Evolutionary conservation across 2,888 invertebrate species (phyloP).

Genomic region (Mesorhabditis sp.): DNA sequence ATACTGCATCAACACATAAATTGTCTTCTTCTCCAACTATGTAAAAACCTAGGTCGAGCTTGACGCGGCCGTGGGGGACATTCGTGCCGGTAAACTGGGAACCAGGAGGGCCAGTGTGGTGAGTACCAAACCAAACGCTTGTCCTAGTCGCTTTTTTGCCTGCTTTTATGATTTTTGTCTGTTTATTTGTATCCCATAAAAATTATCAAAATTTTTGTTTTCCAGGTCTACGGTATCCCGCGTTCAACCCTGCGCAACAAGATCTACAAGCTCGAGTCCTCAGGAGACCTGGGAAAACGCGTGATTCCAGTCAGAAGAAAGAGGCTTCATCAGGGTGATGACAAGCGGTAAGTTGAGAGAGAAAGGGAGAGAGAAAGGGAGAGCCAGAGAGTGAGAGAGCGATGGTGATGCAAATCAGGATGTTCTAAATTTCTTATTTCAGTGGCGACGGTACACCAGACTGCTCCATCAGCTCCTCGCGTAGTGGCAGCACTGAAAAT

Average conservation of each 20-base stretch:
- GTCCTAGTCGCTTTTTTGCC: neutral
- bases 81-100: constrained; percentile 36
- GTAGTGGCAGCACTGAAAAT: too few relatives aligned
- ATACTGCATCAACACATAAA: too few relatives aligned
- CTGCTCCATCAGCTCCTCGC: too few relatives aligned
- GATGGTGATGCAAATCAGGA: too few relatives aligned
- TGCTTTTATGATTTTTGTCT: neutral
- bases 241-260: constrained; percentile 93
- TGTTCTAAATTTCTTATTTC: too few relatives aligned
- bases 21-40: too few relatives aligned
- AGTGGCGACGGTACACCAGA: too few relatives aligned
- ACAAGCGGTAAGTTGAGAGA: neutral
- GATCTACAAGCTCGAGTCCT: constrained; percentile 64
- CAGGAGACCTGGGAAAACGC: constrained; percentile 18
- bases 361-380: constrained; percentile 5
- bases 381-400: too few relatives aligned
- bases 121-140: neutral
- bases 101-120: constrained; percentile 24
- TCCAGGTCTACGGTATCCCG: constrained; percentile 91
- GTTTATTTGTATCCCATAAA: constrained; percentile 71
- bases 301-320: too few relatives aligned
- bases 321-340: neutral
- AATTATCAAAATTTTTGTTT: constrained; percentile 66
- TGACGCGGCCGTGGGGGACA: constrained; percentile 79
- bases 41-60: constrained; percentile 70